phyloP scores from a whole-genome alignment of 2,797 vertebrate species.

The Phrynocephalus vlangalii region DNA sequence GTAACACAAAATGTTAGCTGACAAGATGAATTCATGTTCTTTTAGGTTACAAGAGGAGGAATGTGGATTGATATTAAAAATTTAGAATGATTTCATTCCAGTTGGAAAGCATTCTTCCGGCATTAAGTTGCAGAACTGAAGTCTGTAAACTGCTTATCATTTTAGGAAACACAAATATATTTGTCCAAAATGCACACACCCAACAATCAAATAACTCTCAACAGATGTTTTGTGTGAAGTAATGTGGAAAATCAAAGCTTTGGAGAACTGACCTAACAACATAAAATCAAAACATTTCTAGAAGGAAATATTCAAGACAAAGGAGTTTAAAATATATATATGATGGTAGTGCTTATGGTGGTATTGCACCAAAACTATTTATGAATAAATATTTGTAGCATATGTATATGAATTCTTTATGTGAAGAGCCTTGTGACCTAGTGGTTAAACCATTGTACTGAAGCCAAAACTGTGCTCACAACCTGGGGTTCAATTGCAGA shows the following conservation, averaged over 20 bases:
- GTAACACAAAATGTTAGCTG: background rate
- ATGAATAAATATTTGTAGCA: no score
- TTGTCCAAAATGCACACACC: slow-evolving; percentile 6
- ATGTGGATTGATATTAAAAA: slow-evolving; percentile 26
- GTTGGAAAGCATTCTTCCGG: slow-evolving; percentile 29
- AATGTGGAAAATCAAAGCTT: background rate
- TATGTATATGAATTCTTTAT: no score
- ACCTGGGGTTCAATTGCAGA: no score
- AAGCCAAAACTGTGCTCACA: no score
- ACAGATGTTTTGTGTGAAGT: slow-evolving; percentile 12
- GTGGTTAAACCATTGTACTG: no score
- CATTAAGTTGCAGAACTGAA: slow-evolving; percentile 37
- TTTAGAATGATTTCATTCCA: slow-evolving; percentile 44
- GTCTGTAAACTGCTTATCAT: slow-evolving; percentile 26
- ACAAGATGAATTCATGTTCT: background rate
- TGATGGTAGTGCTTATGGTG: no score
- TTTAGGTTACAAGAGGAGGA: background rate
- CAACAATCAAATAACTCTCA: background rate
- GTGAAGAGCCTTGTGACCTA: no score
- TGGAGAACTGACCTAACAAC: background rate
- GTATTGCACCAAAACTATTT: no score
- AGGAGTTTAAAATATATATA: no score
- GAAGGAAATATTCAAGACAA: background rate
- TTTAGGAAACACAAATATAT: slow-evolving; percentile 24
- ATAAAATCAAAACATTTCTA: background rate